These are phyloP conservation scores for Choreutis nemorana DNA, from an alignment of 2,888 invertebrate genomes.

Conservation along the genomic window DNA sequence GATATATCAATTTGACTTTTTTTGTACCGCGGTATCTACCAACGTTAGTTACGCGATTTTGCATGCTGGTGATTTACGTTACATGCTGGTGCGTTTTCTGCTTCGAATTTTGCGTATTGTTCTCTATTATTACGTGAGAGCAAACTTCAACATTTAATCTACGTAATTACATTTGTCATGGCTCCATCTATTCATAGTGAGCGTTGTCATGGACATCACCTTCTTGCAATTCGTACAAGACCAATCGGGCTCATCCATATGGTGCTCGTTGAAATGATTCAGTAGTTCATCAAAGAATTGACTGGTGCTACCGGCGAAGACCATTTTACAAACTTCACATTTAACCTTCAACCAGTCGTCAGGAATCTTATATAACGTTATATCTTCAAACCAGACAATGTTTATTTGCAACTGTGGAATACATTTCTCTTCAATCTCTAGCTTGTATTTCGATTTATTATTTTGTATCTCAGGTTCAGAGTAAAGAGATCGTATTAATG, in stretches of 20 bases:
- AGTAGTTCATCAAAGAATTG: constrained; percentile 9
- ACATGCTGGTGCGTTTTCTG: no score
- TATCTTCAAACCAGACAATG: constrained; percentile 10
- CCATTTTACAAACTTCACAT: constrained; percentile 22
- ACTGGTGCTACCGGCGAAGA: constrained; percentile 15
- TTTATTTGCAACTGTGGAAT: constrained; percentile 17
- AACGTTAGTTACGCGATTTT: no score
- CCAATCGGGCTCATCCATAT: constrained; percentile 27
- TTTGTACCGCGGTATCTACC: no score
- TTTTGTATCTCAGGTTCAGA: neutral
- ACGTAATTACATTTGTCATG: constrained; percentile 20
- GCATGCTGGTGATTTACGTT: no score
- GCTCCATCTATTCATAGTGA: constrained; percentile 21
- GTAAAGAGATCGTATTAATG: constrained; percentile 29
- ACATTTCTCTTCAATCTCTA: constrained; percentile 30
- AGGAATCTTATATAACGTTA: neutral
- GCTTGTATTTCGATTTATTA: constrained; percentile 17
- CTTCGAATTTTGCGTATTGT: no score
- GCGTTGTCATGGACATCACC: constrained; percentile 14
- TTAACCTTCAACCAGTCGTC: constrained; percentile 21
- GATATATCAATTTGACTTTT: no score
- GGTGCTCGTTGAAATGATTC: constrained; percentile 24
- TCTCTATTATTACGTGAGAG: no score
- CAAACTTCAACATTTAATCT: no score
- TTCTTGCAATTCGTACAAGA: constrained; percentile 23